Evolutionary conservation across 2,797 vertebrate species (phyloP), one percentile per base, ranked within the genome.

Genomic region (Eulemur rubriventer): DNA sequence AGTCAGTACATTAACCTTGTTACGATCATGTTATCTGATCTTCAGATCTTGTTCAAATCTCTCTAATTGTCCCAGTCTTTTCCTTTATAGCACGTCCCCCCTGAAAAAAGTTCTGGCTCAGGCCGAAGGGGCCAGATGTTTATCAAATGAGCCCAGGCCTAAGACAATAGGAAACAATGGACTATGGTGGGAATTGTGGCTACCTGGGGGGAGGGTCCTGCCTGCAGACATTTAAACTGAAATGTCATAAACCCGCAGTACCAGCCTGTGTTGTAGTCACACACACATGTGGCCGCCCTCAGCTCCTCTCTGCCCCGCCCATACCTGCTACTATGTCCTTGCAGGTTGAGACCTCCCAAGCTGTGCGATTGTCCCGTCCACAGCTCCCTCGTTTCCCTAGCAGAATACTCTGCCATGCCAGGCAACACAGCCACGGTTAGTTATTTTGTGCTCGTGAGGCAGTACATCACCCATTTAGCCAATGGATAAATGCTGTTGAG

Each of bases 401-500:
- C 2, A 43, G 38, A 81, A 28, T n/a, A 13, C 1, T 7, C 14
- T 7, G 6, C 43, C 75, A 55, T 82, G 86, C 75, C 87, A 41
- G 2, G 50, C 55, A 86, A 22, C 59, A 52, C 4, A 93, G 30
- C 46, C 73, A 76, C 48, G 10, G 38, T 35, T n/a, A 43, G n/a
- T 67, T 70, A 75, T 65, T 50, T 65, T 50, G 61, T 1, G 26
- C 1, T 2, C 33, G 30, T 1, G 11, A 92, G 26, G 3, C n/a
- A 17, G 30, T 63, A 57, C n/a, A 17, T 65, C 33, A 59, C 14
- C 65, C 87, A 95, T 14, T 70, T 80, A 96, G 26, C 61, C 46
- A 82, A 79, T 16, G 30, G 38, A 16, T 86, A 91, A 93, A 75
- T 41, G 16, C 33, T 67, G 70, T 43, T 65, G 96, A 65, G 41